Conservation (phyloP, 2,113 vertebrate species). For the Otocyon megalotis region DNA sequence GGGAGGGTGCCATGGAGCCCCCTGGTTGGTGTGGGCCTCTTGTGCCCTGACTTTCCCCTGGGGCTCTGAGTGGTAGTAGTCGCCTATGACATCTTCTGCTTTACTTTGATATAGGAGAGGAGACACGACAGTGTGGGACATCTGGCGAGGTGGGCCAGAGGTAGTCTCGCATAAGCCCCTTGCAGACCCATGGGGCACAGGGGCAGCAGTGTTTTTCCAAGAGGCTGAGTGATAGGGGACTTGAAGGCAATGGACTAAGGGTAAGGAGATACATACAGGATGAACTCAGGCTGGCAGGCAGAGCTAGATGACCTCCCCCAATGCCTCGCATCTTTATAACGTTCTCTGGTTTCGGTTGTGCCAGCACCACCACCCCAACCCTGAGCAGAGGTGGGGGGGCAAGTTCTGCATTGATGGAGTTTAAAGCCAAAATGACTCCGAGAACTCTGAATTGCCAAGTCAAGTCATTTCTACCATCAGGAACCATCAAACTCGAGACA, state of each 20-base stretch:
- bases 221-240: background rate
- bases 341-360: background rate
- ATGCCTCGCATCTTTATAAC: background rate
- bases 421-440: background rate
- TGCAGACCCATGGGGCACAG: background rate
- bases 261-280: too few relatives aligned
- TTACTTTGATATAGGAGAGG: background rate
- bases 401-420: background rate
- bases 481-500: background rate
- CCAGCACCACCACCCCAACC: fast-evolving
- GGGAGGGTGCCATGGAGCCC: background rate
- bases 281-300: background rate
- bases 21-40: background rate
- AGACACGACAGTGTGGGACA: background rate
- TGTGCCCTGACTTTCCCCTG: background rate
- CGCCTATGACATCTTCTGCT: background rate
- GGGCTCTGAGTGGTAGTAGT: background rate
- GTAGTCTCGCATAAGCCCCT: too few relatives aligned
- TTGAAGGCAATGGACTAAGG: background rate
- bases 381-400: too few relatives aligned
- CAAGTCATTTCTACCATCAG: background rate
- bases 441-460: background rate
- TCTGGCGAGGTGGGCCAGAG: background rate
- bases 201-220: background rate
- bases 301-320: background rate